Base-by-base conservation (phyloP, 1,140 invertebrate genomes). In the Lordiphosa stackelbergi region DNA sequence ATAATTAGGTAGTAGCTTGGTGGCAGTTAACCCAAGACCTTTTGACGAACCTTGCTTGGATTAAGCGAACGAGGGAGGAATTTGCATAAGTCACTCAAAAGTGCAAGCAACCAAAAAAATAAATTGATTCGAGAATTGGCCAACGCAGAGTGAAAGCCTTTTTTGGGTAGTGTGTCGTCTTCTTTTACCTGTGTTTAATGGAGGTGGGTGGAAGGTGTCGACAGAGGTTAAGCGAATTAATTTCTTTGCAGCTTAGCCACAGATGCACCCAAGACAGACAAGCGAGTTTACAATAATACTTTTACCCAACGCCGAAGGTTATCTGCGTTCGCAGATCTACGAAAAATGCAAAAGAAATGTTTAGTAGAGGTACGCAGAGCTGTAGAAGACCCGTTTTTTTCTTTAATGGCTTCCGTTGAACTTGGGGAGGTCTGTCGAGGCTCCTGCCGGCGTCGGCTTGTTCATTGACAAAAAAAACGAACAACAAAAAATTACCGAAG, bases 221-320 rank as follows among this genome's bases (percentile, higher is more conserved):
- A 75, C 71, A 75, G 74, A 53, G 74, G 74, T 79, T 79, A 81
- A 79, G 70, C 74, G 75, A 79, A 79, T 79, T 79, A 79, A 79
- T 79, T 79, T 81, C 61, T 69, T 69, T 69, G 57, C 74, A 70
- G 72, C 72, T 73, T 74, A 69, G 56, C 66, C 51, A 38, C 38
- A 60, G 71, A 77, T 78, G 73, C 36, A 70, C 65, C 56, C 74
- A 48, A 40, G 54, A 57, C 63, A 55, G 34, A 51, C 45, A 12
- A 47, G 24, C 45, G 55, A 62, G 38, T 24, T 19, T 19, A 51
- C 34, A 37, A 37, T 53, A 24, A 22, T 38, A 59, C 66, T 73
- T 64, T 78, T 71, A 56, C 73, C 52, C 45, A 49, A 19, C 42
- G 36, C 49, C 57, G 47, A 10, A 51, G 75, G 75, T 78, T 78